Conservation (phyloP, 92 coral and sea anemone genomes). For the Epizoanthus stellaris region DNA sequence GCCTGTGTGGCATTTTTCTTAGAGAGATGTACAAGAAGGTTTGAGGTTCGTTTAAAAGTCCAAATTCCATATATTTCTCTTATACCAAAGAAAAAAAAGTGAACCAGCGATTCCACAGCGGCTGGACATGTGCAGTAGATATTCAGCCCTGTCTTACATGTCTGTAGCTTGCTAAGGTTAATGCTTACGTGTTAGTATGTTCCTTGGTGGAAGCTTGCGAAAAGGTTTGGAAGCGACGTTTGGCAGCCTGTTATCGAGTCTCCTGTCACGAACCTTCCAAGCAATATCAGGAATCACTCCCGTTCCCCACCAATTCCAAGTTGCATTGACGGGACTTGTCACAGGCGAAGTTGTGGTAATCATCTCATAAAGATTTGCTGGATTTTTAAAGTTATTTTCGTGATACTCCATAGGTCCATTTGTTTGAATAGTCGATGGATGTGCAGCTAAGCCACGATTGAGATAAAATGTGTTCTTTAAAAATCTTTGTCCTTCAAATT, state of each 20-base stretch:
- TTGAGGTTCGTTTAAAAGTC: too few relatives aligned
- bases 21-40: too few relatives aligned
- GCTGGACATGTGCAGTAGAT: too few relatives aligned
- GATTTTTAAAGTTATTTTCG: conserved; percentile 61
- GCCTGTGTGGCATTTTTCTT: too few relatives aligned
- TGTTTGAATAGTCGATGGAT: conserved; percentile 51
- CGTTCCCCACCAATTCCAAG: conserved; percentile 63
- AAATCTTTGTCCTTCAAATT: not conserved
- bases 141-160: too few relatives aligned
- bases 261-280: conserved; percentile 49
- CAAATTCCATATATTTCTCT: too few relatives aligned
- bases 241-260: conserved; percentile 45
- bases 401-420: conserved; percentile 70
- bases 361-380: conserved; percentile 60
- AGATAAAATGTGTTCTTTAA: not conserved
- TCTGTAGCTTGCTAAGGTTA: not conserved
- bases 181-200: conserved; percentile 64
- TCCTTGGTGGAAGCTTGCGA: conserved; percentile 61
- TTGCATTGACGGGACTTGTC: conserved; percentile 48
- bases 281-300: conserved; percentile 45
- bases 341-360: conserved; percentile 48
- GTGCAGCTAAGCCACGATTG: not conserved
- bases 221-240: conserved; percentile 55
- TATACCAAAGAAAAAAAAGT: too few relatives aligned
- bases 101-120: too few relatives aligned